Conservation (phyloP, 2,888 invertebrate genomes). For the Caenorhabditis afra region DNA sequence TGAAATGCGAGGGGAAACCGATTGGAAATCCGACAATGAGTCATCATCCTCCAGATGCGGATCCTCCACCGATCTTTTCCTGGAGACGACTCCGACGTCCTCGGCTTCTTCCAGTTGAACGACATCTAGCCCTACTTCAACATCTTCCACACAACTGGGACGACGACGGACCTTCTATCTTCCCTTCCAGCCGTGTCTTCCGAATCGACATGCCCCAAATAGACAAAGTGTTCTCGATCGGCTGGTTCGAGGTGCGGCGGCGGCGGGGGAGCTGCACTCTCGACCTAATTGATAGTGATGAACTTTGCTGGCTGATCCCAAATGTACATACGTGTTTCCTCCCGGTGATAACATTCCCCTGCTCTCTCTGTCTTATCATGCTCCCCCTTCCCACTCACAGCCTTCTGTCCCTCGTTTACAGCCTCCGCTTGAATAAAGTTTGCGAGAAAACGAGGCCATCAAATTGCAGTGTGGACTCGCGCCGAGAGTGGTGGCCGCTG, state of each 20-base stretch:
- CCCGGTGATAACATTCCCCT: conserved; percentile 40
- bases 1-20: conserved; percentile 65
- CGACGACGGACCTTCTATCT: conserved; percentile 37
- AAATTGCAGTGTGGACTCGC: no score
- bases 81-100: conserved; percentile 61
- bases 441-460: no score
- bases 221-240: conserved; percentile 60
- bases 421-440: conserved; percentile 37
- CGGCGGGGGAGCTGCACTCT: conserved; percentile 51
- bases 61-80: no score
- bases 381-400: not conserved
- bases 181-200: conserved; percentile 62
- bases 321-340: conserved; percentile 49
- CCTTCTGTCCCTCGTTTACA: conserved; percentile 12
- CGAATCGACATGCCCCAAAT: conserved; percentile 66
- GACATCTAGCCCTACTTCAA: conserved; percentile 70
- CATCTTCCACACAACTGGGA: conserved; percentile 69
- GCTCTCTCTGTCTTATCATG: conserved; percentile 41
- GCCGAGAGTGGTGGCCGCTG: no score
- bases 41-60: not conserved
- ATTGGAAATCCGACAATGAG: conserved; percentile 63
- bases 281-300: conserved; percentile 20
- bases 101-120: conserved; percentile 53
- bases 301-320: conserved; percentile 44
- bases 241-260: conserved; percentile 54